Base-by-base conservation (phyloP, 1,140 invertebrate species). In the Pteromalus puparum region DNA sequence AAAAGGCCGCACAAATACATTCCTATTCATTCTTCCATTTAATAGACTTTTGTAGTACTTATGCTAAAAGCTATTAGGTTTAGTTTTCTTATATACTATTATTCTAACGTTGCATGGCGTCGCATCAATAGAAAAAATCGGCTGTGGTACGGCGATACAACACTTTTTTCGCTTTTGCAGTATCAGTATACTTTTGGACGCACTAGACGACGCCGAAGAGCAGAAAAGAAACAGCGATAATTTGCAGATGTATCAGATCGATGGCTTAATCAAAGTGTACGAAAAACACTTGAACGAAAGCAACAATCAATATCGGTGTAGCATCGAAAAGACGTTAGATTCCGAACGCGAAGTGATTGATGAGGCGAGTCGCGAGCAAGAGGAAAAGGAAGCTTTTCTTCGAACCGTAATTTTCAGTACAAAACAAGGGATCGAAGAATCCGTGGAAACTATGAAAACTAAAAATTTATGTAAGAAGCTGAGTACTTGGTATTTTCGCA, bases 141-240 rank as follows among this genome's bases (percentile, higher is more conserved):
- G 30, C 30, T 34, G 30, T 34, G 30, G 30, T 34, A 5, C 30
- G 30, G 30, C 30, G 30, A 34, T 34, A 34, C 30, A 34, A n/a
- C n/a, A n/a, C n/a, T 34, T 18, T 34, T 15, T 34, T 74, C 34
- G 13, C 12, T 42, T 85, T 34, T 34, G 26, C 24, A 91, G 91
- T 38, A 90, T 91, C 53, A 88, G 87, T 81, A 84, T 90, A 61
- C 75, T 91, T 10, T n/a, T 92, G 67, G 88, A 90, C 21, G 87
- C 87, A 30, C 53, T 92, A 9, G 84, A 88, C 34, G 87, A 88
- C 26, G 79, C 88, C 1, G 88, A 91, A 24, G 85, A 89, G 9
- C 91, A 91, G 72, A 87, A 90, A 84, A 87, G 86, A 46, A 88
- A 21, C 34, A 89, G 84, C 28, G 78, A 87, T 15, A 84, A 75